Base-by-base conservation (phyloP, 1,140 invertebrate genomes). In the Drosophila eugracilis region DNA sequence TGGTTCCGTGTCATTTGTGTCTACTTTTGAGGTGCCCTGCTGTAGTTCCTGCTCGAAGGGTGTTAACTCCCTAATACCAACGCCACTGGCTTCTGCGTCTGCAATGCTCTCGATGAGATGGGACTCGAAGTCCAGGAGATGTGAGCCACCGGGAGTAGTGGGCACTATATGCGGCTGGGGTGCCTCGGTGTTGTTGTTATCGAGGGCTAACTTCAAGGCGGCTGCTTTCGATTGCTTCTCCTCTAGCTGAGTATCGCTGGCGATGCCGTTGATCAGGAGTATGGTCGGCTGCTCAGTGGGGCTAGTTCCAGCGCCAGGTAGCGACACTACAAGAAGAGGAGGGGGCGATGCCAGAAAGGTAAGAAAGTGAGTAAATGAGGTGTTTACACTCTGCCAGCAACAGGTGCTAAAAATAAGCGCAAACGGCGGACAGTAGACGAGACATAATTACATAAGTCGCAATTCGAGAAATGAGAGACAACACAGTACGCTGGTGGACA, bases 101-200 rank as follows among this genome's bases (percentile, higher is more conserved):
- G 78, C 60, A 7, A 86, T 73, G 70, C 80, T 89, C 70, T 91
- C 90, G 32, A 91, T 91, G 12, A 91, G 71, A 72, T 91, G 90
- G 22, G 90, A 91, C 70, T 91, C 90, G 15, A 91, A 89, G 63
- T 91, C 88, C 14, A 91, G 65, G 41, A 91, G 62, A 48, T 86
- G 78, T 6, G 84, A 86, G 21, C 84, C 86, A 5, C 75, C 88
- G 6, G 75, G 78, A 26, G 73, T 80, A 6, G 70, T 89, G 15
- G 75, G 67, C 57, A 52, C 62, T 44, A 9, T 37, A 22, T 22
- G 54, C 10, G 57, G 41, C 55, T 24, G 37, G 36, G 28, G 32
- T 5, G 57, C 39, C 48, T 45, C 47, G 59, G 47, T 60, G 34
- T 52, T 48, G 58, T 80, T 76, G 22, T 71, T 86, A 7, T 86